Conservation (phyloP, 2,888 invertebrate genomes). For the Cynaeus angustus region DNA sequence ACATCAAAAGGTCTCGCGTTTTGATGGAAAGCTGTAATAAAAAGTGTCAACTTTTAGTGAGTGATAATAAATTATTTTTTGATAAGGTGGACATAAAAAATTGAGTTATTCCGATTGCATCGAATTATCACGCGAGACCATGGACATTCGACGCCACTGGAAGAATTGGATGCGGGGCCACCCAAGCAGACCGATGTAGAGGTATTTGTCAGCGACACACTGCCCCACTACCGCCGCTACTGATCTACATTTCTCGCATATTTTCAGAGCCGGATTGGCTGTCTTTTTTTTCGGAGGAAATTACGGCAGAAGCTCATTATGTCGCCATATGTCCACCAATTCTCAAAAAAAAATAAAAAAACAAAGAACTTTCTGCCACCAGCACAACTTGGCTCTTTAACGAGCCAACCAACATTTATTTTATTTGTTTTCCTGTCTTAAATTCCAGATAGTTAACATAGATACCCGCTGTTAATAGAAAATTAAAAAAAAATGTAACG, state of each 20-base stretch:
- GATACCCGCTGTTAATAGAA: too few species aligned
- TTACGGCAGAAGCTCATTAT: constrained; percentile 26
- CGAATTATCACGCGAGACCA: constrained; percentile 34
- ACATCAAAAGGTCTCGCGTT: background rate
- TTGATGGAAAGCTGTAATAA: constrained; percentile 40
- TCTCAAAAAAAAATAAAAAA: background rate
- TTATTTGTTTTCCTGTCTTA: constrained; percentile 1
- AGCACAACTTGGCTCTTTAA: background rate
- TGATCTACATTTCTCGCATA: constrained; percentile 54
- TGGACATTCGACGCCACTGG: constrained; percentile 40
- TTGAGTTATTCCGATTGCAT: constrained; percentile 45
- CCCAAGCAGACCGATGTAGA: constrained; percentile 54
- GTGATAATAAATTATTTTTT: constrained; percentile 48
- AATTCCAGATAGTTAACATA: background rate
- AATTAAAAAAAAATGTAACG: too few species aligned
- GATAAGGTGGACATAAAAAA: constrained; percentile 48
- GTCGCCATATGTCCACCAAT: constrained; percentile 30
- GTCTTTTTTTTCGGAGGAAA: constrained; percentile 18
- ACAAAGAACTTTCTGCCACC: constrained; percentile 2
- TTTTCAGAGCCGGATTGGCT: constrained; percentile 36
- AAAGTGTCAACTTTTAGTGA: constrained; percentile 31
- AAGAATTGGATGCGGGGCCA: constrained; percentile 46
- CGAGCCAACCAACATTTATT: background rate
- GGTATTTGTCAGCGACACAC: constrained; percentile 60
- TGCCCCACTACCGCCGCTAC: constrained; percentile 59